phyloP scores from a whole-genome alignment of 2,797 vertebrate species.

The Hafferia zeledoni region DNA sequence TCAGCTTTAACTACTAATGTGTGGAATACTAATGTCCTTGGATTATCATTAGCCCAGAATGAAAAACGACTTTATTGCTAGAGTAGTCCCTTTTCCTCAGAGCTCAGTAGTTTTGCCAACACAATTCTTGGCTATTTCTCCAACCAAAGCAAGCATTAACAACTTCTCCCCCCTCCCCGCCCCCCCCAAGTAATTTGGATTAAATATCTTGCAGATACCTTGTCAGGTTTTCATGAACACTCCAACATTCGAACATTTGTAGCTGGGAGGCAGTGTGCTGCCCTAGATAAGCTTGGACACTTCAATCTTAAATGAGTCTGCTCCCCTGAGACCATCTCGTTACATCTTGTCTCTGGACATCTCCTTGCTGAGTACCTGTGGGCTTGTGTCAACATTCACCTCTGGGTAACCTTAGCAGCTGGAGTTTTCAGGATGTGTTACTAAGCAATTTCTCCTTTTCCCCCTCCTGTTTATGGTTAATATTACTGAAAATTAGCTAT shows the following conservation, averaged over 20 bases:
- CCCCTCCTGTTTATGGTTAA: background rate
- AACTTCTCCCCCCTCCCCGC: background rate
- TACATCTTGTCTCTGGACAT: background rate
- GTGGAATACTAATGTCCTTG: constrained; percentile 17
- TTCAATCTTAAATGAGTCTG: background rate
- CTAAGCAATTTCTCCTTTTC: background rate
- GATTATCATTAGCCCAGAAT: constrained; percentile 38
- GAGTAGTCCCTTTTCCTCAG: background rate
- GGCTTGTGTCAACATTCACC: background rate
- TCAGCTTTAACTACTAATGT: constrained; percentile 19
- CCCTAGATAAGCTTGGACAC: background rate
- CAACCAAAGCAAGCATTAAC: background rate
- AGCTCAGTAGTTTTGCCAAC: background rate
- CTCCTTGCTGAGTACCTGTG: background rate
- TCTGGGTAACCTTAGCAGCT: background rate
- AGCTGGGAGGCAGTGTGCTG: background rate
- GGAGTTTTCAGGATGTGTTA: background rate
- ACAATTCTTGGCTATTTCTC: background rate
- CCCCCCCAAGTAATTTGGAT: background rate
- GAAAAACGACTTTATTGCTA: background rate
- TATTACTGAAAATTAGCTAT: background rate
- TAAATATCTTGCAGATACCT: background rate
- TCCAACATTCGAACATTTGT: background rate
- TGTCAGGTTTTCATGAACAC: background rate
- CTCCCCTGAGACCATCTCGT: background rate